Evolutionary conservation across 2,888 invertebrate species (phyloP).

Genomic region (Biston betularia): DNA sequence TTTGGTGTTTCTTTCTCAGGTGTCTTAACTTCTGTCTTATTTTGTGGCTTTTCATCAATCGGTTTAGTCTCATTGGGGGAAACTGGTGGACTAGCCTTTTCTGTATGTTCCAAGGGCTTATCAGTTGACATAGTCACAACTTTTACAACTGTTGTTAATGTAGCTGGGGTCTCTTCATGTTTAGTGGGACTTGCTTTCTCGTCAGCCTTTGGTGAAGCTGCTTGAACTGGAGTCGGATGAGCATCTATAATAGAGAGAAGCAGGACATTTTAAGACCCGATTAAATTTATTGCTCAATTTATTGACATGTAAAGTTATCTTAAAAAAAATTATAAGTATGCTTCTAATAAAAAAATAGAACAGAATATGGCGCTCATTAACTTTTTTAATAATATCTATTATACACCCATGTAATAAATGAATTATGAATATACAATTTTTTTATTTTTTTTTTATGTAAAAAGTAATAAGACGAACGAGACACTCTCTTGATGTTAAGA

Average conservation of each 20-base stretch:
- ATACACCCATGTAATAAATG: too few relatives aligned
- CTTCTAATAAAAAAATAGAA: too few relatives aligned
- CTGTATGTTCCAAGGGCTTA: neutral
- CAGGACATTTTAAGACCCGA: neutral
- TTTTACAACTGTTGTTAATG: neutral
- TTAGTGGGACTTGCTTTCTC: neutral
- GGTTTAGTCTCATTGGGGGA: conserved; percentile 3
- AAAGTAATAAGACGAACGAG: too few relatives aligned
- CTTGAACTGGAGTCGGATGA: neutral
- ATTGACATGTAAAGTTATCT: too few relatives aligned
- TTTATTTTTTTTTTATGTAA: too few relatives aligned
- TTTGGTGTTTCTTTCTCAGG: conserved; percentile 1
- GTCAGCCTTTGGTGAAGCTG: neutral
- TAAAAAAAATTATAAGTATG: too few relatives aligned
- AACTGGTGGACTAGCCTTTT: neutral
- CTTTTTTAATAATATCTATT: too few relatives aligned
- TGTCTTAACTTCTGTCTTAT: conserved; percentile 5
- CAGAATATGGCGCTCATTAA: too few relatives aligned
- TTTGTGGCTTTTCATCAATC: neutral
- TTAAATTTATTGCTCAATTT: too few relatives aligned
- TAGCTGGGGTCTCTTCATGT: neutral
- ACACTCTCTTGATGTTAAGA: too few relatives aligned
- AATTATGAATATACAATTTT: too few relatives aligned
- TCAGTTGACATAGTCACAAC: neutral
- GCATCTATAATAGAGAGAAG: conserved; percentile 4